Conservation (phyloP, 2,113 vertebrate genomes). For the Anolis sagrei region DNA sequence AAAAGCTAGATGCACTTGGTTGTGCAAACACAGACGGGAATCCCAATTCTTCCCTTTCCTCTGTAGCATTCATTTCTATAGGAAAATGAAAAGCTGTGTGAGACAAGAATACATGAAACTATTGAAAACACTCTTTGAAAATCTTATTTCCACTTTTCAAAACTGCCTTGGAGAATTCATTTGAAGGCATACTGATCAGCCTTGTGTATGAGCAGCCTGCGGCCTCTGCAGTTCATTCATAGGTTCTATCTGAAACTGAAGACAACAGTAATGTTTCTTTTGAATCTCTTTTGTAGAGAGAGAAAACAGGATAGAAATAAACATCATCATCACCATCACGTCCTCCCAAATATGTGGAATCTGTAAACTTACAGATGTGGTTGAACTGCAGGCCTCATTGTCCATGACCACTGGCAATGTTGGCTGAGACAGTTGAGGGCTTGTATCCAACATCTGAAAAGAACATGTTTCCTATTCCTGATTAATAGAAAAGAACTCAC, state of each 20-base stretch:
- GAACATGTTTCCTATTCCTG: background rate
- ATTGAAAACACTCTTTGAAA: no score
- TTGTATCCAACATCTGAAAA: background rate
- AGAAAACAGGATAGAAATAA: no score
- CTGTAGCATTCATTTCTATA: no score
- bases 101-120: background rate
- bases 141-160: background rate
- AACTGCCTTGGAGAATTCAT: background rate
- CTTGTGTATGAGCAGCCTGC: background rate
- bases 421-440: background rate
- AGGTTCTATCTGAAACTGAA: background rate
- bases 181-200: background rate
- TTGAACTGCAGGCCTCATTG: background rate
- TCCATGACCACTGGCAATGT: background rate
- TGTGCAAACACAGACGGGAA: background rate
- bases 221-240: background rate
- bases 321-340: background rate
- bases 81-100: no score
- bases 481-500: no score
- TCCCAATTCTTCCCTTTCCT: no score
- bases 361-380: no score
- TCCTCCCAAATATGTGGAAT: background rate
- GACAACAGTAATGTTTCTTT: background rate
- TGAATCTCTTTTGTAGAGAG: no score
- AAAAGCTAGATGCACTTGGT: background rate